These are phyloP conservation scores for Acanthurus leucopareius DNA, from an alignment of 2,797 vertebrate species.

Conservation along the genomic window DNA sequence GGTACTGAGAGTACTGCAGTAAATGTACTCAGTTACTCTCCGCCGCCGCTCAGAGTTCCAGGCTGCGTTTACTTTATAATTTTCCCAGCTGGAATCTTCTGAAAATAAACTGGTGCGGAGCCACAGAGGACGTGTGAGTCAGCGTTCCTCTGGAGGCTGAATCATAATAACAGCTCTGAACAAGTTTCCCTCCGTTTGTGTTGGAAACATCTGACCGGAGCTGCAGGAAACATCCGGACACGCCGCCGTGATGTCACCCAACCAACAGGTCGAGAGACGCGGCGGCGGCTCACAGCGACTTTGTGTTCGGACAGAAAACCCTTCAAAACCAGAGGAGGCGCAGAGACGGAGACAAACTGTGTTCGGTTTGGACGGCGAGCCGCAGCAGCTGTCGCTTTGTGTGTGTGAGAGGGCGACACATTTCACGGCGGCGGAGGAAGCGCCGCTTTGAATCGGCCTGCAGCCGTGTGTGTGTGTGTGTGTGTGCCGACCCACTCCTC, in stretches of 20 bases:
- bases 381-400: constrained; percentile 32
- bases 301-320: background rate
- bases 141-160: background rate
- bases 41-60: too few species aligned
- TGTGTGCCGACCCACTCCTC: constrained; percentile 59
- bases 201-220: background rate
- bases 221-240: background rate
- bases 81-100: too few species aligned
- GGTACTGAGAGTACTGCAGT: too few species aligned
- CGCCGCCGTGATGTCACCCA: too few species aligned
- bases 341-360: background rate
- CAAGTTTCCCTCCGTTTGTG: background rate
- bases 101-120: too few species aligned
- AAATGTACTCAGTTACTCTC: too few species aligned
- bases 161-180: background rate
- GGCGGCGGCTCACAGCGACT: background rate
- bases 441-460: background rate
- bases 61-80: too few species aligned
- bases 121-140: too few species aligned
- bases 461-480: constrained; percentile 1
- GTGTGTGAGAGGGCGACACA: constrained; percentile 17
- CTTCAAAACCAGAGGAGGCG: background rate
- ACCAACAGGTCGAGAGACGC: background rate
- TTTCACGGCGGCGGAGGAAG: constrained; percentile 36
- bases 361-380: background rate